A percentile compares a stretch with the other conserved stretches of the same genome.
phyloP scores from a whole-genome alignment of 2,797 vertebrate species.

The Podarcis siculus region DNA sequence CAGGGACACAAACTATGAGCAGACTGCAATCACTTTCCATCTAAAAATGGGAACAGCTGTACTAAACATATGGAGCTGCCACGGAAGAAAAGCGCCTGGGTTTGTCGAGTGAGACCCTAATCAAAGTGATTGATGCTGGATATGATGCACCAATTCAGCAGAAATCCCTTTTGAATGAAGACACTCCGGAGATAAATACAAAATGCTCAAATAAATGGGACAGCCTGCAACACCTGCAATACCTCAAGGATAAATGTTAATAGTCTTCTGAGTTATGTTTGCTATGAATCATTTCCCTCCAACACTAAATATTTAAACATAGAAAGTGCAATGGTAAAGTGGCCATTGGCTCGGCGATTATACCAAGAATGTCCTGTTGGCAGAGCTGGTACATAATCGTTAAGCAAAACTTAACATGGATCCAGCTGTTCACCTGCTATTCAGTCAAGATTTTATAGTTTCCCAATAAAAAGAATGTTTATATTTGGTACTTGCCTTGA shows the following conservation, averaged over 20 bases:
- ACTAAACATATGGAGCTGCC: slow-evolving; percentile 81
- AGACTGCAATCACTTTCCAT: slow-evolving; percentile 57
- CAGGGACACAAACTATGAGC: slow-evolving; percentile 66
- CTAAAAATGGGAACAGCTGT: slow-evolving; percentile 81
- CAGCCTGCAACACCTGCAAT: slow-evolving; percentile 66
- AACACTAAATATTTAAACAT: slow-evolving; percentile 52
- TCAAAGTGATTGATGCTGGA: slow-evolving; percentile 81
- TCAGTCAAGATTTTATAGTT: neutral
- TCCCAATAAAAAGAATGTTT: neutral
- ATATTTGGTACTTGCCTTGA: neutral
- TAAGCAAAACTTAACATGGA: neutral
- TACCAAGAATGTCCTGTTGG: slow-evolving; percentile 12
- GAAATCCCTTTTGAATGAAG: slow-evolving; percentile 67
- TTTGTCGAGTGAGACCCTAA: slow-evolving; percentile 78
- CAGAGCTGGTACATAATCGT: neutral
- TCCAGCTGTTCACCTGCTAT: neutral
- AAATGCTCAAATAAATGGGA: slow-evolving; percentile 71
- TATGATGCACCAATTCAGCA: slow-evolving; percentile 72
- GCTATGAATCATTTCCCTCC: slow-evolving; percentile 54
- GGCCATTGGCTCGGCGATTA: neutral
- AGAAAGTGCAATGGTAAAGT: slow-evolving; percentile 31
- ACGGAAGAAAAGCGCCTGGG: slow-evolving; percentile 76
- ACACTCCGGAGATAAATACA: slow-evolving; percentile 63
- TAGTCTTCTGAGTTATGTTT: slow-evolving; percentile 63
- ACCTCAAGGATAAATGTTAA: slow-evolving; percentile 66